A percentile compares a stretch with the other conserved stretches of the same genome.
phyloP scores from a whole-genome alignment of 1,140 invertebrate species.

The Thereuonema tuberculata region DNA sequence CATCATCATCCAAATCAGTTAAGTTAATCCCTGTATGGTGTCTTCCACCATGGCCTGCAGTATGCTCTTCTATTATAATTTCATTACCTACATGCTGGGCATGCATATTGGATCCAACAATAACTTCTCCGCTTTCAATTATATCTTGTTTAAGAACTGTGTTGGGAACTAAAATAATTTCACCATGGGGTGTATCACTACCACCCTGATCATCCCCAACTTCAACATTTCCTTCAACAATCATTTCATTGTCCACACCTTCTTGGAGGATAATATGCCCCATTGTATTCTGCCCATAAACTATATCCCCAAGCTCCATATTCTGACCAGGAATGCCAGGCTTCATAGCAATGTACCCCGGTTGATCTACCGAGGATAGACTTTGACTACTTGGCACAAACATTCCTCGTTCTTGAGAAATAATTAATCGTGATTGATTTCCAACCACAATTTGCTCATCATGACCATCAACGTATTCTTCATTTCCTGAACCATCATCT shows the following conservation, averaged over 20 bases:
- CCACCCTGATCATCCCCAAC: slow-evolving; percentile 11
- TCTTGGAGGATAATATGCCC: slow-evolving; percentile 15
- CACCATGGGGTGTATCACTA: slow-evolving; percentile 14
- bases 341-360: slow-evolving; percentile 16
- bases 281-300: slow-evolving; percentile 11
- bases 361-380: slow-evolving; percentile 4
- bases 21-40: background rate
- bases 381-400: background rate
- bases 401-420: background rate
- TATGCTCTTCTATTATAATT: slow-evolving; percentile 17
- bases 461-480: background rate
- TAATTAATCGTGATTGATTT: background rate
- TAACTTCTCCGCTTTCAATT: slow-evolving; percentile 18
- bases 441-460: background rate
- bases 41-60: background rate
- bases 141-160: slow-evolving; percentile 19
- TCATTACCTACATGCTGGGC: slow-evolving; percentile 17
- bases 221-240: slow-evolving; percentile 17
- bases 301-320: slow-evolving; percentile 15
- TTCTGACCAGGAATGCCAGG: background rate
- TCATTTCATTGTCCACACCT: slow-evolving; percentile 15
- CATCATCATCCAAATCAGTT: slow-evolving; percentile 1
- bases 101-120: slow-evolving; percentile 14
- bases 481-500: background rate
- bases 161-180: slow-evolving; percentile 18